These are phyloP conservation scores for Pseudanteris insignis DNA, from an alignment of 2,888 invertebrate genomes.

Conservation along the genomic window DNA sequence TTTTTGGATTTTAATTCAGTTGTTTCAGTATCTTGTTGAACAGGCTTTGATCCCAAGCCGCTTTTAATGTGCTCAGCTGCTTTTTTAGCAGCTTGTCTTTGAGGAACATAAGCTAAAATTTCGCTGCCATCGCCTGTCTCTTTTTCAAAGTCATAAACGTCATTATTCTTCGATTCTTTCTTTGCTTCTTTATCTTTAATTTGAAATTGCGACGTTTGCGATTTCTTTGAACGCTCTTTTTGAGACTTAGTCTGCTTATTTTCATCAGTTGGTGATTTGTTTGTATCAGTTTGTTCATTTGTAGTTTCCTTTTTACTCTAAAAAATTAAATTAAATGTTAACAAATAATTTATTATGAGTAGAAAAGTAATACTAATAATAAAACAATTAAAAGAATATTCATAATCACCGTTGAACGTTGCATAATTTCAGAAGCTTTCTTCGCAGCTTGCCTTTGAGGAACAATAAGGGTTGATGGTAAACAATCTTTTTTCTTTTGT, in stretches of 20 bases:
- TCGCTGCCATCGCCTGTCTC: constrained; percentile 72
- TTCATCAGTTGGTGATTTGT: constrained; percentile 54
- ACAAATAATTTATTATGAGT: neutral
- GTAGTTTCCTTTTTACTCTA: constrained; percentile 52
- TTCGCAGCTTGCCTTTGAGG: constrained; percentile 91
- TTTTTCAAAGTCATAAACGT: constrained; percentile 72
- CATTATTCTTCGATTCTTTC: constrained; percentile 63
- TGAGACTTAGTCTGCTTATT: constrained; percentile 53
- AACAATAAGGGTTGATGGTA: constrained; percentile 84
- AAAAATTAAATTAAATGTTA: too few species aligned
- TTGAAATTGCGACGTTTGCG: constrained; percentile 13
- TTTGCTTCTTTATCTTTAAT: constrained; percentile 32
- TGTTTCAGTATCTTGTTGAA: constrained; percentile 54
- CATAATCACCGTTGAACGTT: constrained; percentile 68
- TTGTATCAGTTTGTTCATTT: constrained; percentile 62
- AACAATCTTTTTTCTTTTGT: constrained; percentile 68
- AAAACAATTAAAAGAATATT: too few species aligned
- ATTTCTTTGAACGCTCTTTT: constrained; percentile 60
- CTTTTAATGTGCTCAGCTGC: constrained; percentile 90
- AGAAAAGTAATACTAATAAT: neutral
- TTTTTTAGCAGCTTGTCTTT: constrained; percentile 89
- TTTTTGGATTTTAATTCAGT: constrained; percentile 60
- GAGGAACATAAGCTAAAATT: constrained; percentile 85
- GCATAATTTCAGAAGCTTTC: constrained; percentile 89
- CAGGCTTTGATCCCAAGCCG: constrained; percentile 72